Base-by-base conservation (phyloP, 2,888 invertebrate species). In the Ectobius pallidus region DNA sequence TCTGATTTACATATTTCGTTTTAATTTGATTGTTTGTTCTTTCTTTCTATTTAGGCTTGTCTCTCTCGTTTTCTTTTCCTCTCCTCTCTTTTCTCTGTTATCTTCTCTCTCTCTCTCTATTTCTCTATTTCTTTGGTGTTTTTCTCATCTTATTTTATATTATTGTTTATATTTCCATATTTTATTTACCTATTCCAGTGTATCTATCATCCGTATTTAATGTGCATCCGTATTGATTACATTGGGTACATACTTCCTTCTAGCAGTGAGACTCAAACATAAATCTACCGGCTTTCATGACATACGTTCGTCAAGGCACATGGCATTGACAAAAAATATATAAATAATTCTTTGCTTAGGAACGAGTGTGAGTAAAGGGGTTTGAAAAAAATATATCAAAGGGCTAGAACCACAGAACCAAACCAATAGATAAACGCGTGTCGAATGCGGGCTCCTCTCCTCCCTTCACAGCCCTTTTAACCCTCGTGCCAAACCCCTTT, bases 331-430 rank as follows among this genome's bases (percentile, higher is more conserved):
- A 52, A 52, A 52, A 52, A 52, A 46, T 30, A n/a, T n/a, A 18
- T 39, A 63, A 42, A 63, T 62, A 62, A 62, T 62, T 63, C 63
- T 63, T 63, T 63, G 39, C 63, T 42, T 63, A 42, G 63, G 42
- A 42, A 42, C 71, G 71, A 32, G 62, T 63, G 27, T 63, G 25
- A 70, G 25, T 42, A 22, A 62, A 71, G 52, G 63, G 71, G 71
- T 63, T 71, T 49, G n/a, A n/a, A n/a, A n/a, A 46, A 68, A 63
- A 49, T 63, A n/a, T 18, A 71, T 71, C 63, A 63, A 63, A 63
- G 42, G 63, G 4, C 18, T 32, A 11, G 62, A 34, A 39, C 63
- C 63, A 25, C 62, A 63, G 20, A 22, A 34, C 62, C 62, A 62
- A 62, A 34, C 58, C 58, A 58, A 58, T 58, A 58, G 58, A 25